phyloP scores from a whole-genome alignment of 2,888 invertebrate genomes.

The Lochmaea capreae region DNA sequence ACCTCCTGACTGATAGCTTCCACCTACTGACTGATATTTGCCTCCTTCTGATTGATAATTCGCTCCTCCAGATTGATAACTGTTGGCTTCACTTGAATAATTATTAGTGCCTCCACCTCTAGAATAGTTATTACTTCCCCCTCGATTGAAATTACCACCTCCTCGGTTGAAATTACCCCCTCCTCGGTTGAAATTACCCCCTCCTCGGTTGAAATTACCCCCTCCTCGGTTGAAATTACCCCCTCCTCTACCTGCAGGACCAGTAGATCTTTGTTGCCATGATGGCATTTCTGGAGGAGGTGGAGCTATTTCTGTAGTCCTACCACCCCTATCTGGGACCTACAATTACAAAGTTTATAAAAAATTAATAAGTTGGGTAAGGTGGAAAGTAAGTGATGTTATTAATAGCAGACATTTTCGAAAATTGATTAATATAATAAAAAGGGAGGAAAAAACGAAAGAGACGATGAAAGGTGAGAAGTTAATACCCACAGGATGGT shows the following conservation, averaged over 20 bases:
- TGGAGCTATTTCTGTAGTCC: slow-evolving; percentile 89
- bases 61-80: slow-evolving; percentile 48
- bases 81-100: slow-evolving; percentile 50
- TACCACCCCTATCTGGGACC: slow-evolving; percentile 95
- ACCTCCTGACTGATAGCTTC: slow-evolving; percentile 50
- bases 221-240: slow-evolving; percentile 62
- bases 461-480: neutral
- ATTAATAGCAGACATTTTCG: neutral
- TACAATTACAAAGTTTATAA: slow-evolving; percentile 55
- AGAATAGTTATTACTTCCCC: slow-evolving; percentile 51
- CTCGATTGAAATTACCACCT: slow-evolving; percentile 57
- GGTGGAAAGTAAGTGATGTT: neutral
- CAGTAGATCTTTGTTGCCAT: slow-evolving; percentile 80
- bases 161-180: slow-evolving; percentile 60
- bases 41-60: slow-evolving; percentile 51
- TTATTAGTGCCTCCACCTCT: slow-evolving; percentile 52
- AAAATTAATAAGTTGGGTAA: neutral
- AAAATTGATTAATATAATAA: too few relatives aligned
- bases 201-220: slow-evolving; percentile 59
- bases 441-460: neutral
- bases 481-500: neutral
- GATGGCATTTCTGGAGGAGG: slow-evolving; percentile 98
- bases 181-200: slow-evolving; percentile 61
- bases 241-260: slow-evolving; percentile 64
- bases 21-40: slow-evolving; percentile 28